Conservation (phyloP, 2,113 vertebrate genomes). For the Macrotis lagotis region DNA sequence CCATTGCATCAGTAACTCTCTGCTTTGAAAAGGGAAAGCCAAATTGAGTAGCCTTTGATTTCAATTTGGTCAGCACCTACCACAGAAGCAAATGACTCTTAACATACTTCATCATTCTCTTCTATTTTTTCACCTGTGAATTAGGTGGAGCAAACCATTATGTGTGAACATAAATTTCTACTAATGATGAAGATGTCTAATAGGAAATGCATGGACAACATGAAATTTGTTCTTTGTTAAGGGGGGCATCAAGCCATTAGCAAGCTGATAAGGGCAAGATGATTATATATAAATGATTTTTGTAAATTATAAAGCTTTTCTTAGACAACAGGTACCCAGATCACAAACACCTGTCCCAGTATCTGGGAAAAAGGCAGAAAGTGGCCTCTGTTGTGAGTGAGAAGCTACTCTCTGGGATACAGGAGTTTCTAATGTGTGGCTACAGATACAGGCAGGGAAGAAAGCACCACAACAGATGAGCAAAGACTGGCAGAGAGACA, state of each 20-base stretch:
- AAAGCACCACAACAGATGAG: neutral
- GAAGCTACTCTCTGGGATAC: neutral
- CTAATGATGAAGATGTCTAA: neutral
- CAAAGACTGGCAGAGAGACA: neutral
- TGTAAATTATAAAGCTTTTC: neutral
- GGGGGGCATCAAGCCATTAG: neutral
- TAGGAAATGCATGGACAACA: neutral
- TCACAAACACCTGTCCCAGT: neutral
- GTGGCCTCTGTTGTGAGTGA: neutral
- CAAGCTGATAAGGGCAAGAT: neutral
- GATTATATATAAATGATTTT: neutral
- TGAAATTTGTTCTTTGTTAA: constrained; percentile 24
- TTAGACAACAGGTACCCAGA: too few species aligned
- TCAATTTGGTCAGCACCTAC: neutral
- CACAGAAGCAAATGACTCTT: neutral
- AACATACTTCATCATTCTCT: neutral
- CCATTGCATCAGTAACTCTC: neutral
- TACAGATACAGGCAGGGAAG: neutral
- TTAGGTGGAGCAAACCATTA: neutral
- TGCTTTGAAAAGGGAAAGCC: constrained; percentile 18
- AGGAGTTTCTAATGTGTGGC: neutral
- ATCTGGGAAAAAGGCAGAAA: neutral
- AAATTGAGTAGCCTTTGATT: constrained; percentile 16
- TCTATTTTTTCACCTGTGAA: neutral
- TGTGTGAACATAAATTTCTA: neutral